phyloP scores from a whole-genome alignment of 2,888 invertebrate species.

The Coenonympha arcania region DNA sequence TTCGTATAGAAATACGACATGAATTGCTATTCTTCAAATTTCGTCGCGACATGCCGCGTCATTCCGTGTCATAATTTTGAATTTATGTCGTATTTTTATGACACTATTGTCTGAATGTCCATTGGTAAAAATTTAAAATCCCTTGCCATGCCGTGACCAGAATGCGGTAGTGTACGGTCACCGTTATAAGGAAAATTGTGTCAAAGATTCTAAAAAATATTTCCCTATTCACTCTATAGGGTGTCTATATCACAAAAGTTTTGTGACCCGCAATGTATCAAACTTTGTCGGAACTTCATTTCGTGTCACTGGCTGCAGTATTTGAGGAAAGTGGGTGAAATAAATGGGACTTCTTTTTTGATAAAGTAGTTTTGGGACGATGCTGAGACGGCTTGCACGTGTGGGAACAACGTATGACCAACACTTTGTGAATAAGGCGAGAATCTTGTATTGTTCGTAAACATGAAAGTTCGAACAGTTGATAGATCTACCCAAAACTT shows the following conservation, averaged over 20 bases:
- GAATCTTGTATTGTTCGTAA: not conserved
- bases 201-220: not conserved
- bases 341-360: conserved; percentile 37
- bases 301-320: conserved; percentile 35
- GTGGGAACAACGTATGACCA: not conserved
- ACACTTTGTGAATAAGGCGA: not conserved
- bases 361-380: conserved; percentile 1
- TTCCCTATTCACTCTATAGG: not conserved
- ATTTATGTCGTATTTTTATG: too few species aligned
- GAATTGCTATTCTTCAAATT: too few species aligned
- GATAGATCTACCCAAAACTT: too few species aligned
- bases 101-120: too few species aligned
- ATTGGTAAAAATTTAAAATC: too few species aligned
- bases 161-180: too few species aligned
- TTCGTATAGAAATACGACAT: too few species aligned
- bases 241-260: conserved; percentile 20
- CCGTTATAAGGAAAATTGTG: not conserved
- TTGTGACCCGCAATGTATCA: conserved; percentile 29
- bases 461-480: too few species aligned
- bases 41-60: too few species aligned
- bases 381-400: not conserved
- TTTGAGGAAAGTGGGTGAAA: conserved; percentile 38
- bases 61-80: too few species aligned
- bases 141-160: too few species aligned
- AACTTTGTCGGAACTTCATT: conserved; percentile 39